Conservation (phyloP, 2,797 vertebrate species). For the Leptatherina wallacei region DNA sequence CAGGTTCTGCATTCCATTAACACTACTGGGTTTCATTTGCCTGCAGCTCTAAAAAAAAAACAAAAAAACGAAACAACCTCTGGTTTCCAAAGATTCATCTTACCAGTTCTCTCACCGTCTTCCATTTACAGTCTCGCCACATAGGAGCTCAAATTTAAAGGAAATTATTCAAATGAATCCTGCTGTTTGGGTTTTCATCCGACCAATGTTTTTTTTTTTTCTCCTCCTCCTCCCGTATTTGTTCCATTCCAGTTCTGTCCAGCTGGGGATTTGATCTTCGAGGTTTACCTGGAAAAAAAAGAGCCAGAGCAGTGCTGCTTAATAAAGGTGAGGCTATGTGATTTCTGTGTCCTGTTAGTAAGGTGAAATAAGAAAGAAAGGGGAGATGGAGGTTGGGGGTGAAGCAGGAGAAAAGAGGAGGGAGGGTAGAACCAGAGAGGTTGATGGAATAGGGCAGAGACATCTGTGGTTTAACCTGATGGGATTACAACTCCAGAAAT, state of each 20-base stretch:
- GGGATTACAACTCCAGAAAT: slow-evolving; percentile 73
- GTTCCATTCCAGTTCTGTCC: slow-evolving; percentile 87
- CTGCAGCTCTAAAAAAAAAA: slow-evolving; percentile 23
- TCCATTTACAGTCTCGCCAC: slow-evolving; percentile 44
- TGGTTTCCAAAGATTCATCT: slow-evolving; percentile 40
- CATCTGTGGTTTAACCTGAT: slow-evolving; percentile 71
- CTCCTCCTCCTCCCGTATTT: background rate
- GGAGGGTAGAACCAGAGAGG: slow-evolving; percentile 39
- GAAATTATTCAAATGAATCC: slow-evolving; percentile 61
- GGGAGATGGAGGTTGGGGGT: slow-evolving; percentile 10
- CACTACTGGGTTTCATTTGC: slow-evolving; percentile 35
- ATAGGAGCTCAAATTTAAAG: slow-evolving; percentile 37
- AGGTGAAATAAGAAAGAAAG: slow-evolving; percentile 18
- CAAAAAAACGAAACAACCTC: slow-evolving; percentile 33
- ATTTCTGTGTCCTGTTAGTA: slow-evolving; percentile 17
- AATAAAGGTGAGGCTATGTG: slow-evolving; percentile 86
- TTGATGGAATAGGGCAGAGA: slow-evolving; percentile 66
- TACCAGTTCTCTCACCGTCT: slow-evolving; percentile 28
- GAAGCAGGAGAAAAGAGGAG: slow-evolving; percentile 27
- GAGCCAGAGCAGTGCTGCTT: slow-evolving; percentile 92
- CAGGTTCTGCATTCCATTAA: slow-evolving; percentile 41
- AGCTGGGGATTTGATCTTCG: slow-evolving; percentile 94
- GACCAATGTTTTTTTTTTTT: slow-evolving; percentile 28
- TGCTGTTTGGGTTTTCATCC: slow-evolving; percentile 46
- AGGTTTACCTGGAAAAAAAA: slow-evolving; percentile 93